Conservation (phyloP, 2,113 vertebrate genomes). For the Peromyscus leucopus region DNA sequence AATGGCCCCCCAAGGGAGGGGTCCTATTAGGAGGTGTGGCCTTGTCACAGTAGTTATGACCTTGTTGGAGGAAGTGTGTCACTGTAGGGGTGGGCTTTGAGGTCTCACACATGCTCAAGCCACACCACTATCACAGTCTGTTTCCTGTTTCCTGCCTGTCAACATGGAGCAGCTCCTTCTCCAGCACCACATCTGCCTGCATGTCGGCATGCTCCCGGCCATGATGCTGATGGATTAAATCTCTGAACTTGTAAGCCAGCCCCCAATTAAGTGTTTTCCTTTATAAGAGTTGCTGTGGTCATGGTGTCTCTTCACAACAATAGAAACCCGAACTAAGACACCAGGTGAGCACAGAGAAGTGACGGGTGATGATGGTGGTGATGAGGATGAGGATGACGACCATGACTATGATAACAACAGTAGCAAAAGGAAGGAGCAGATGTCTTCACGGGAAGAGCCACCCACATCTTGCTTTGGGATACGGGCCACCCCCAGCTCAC, state of each 20-base stretch:
- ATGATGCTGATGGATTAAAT: background rate
- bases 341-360: background rate
- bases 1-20: background rate
- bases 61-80: background rate
- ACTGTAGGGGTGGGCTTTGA: background rate
- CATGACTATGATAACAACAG: fast-evolving
- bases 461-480: background rate
- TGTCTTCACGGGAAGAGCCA: background rate
- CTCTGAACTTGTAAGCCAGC: background rate
- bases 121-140: background rate
- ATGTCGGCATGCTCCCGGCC: background rate
- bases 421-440: background rate
- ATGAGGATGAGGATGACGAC: background rate
- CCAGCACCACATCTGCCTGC: background rate
- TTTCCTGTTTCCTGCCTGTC: background rate
- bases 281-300: background rate
- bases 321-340: background rate
- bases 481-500: background rate
- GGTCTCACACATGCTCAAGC: background rate
- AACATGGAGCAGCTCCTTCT: background rate
- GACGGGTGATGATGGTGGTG: background rate
- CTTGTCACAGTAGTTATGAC: background rate
- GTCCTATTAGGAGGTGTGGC: background rate
- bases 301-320: background rate
- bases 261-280: background rate